These are phyloP conservation scores for Oligia strigilis DNA, from an alignment of 2,888 invertebrate species.

Conservation along the genomic window DNA sequence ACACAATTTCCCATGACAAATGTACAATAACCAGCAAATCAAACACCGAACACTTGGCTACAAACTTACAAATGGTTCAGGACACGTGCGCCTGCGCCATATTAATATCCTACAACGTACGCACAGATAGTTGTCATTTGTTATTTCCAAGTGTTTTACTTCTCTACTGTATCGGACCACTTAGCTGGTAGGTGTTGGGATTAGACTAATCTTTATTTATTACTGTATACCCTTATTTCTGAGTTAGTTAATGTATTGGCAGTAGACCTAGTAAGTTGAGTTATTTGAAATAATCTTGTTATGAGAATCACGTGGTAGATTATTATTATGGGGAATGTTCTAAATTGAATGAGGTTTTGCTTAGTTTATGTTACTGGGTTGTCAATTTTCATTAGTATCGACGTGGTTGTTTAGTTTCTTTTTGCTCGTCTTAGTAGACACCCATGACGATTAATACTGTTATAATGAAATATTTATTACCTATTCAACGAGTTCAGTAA, in stretches of 20 bases:
- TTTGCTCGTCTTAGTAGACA: no score
- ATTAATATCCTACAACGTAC: conserved; percentile 83
- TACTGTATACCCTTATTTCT: conserved; percentile 46
- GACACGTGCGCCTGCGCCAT: conserved; percentile 82
- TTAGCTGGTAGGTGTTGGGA: conserved; percentile 74
- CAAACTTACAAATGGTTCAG: conserved; percentile 33
- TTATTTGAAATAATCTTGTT: conserved; percentile 18
- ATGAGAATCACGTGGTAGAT: conserved; percentile 16
- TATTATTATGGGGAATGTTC: conserved; percentile 13
- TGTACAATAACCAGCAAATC: conserved; percentile 47
- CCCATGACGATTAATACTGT: not conserved
- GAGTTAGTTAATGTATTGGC: conserved; percentile 51
- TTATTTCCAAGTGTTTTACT: conserved; percentile 78
- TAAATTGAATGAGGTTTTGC: not conserved
- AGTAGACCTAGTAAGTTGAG: conserved; percentile 22
- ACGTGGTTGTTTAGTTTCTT: no score
- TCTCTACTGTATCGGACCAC: conserved; percentile 67
- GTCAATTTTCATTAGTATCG: conserved; percentile 17
- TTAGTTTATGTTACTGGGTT: conserved; percentile 4
- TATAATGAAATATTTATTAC: not conserved
- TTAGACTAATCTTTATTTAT: conserved; percentile 66
- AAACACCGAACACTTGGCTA: conserved; percentile 55
- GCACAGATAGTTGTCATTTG: conserved; percentile 78
- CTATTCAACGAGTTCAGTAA: no score
- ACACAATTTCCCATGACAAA: conserved; percentile 33